Evolutionary conservation across 2,797 vertebrate species (phyloP), one percentile per base, ranked within the genome.

Genomic region (Silurus lanzhouensis): DNA sequence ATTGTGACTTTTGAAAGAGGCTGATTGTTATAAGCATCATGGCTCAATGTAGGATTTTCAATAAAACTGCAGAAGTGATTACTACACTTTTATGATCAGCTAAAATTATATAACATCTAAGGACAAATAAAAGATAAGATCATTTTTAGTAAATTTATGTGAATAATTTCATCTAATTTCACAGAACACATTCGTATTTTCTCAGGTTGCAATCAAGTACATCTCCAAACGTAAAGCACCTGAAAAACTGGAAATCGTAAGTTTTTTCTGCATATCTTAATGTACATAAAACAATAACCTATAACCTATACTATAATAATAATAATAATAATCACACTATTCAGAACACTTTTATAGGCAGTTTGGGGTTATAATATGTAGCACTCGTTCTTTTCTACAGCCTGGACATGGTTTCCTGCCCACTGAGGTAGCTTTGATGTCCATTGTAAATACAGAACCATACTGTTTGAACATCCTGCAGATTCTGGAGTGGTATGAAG

Each of bases 191-290:
- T 27, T 27, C 27, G 27, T 27, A 58, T 44, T 38, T 70, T 25
- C 68, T 70, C 70, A 85, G 86, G 82, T 90, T 4, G 84, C 89
- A n/a, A 87, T 88, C 48, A 88, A 88, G 63, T 88, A 76, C 7
- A 63, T 85, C 31, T 64, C 13, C 22, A 89, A 85, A 61, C 3
- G 15, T 14, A 80, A 58, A 20, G 20, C 25, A 6, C 25, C 74
- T 14, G n/a, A 77, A 72, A 19, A 66, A 55, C 70, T 86, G 9
- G 27, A 84, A 66, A 70, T 82, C n/a, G 82, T 87, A 60, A 84
- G 82, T 82, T 31, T 75, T 20, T 63, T 83, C 14, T 19, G 17
- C 55, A 64, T 60, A 1, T 9, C 25, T 48, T 61, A 25, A 22
- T 46, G 58, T 68, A 2, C 31, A 31, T 31, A 31, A 31, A 31